These are phyloP conservation scores for Bathynomus jamesi DNA, from an alignment of 1,140 invertebrate species.

Conservation along the genomic window DNA sequence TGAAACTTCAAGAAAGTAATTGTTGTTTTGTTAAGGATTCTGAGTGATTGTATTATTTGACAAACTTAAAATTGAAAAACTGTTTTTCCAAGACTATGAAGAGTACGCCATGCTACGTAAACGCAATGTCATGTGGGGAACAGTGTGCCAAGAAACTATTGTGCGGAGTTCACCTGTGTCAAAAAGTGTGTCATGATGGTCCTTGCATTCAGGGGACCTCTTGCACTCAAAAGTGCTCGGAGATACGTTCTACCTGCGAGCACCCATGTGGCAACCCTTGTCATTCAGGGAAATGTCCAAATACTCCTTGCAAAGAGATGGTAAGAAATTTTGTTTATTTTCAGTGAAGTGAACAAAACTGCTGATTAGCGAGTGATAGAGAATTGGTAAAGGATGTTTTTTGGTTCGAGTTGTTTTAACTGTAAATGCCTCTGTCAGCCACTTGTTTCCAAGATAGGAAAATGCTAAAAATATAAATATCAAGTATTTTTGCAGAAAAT, in stretches of 20 bases:
- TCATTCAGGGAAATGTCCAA: slow-evolving; percentile 60
- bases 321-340: too few relatives aligned
- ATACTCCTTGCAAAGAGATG: slow-evolving; percentile 60
- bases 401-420: neutral
- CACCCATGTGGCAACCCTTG: slow-evolving; percentile 73
- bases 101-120: slow-evolving; percentile 80
- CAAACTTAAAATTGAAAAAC: neutral
- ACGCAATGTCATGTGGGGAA: slow-evolving; percentile 80
- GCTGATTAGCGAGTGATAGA: too few relatives aligned
- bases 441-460: neutral
- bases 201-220: slow-evolving; percentile 52
- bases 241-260: slow-evolving; percentile 58
- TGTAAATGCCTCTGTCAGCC: neutral
- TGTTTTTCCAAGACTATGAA: slow-evolving; percentile 43
- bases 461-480: neutral
- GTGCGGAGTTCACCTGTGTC: slow-evolving; percentile 72
- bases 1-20: too few relatives aligned
- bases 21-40: too few relatives aligned
- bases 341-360: too few relatives aligned
- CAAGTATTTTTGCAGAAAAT: neutral
- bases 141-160: slow-evolving; percentile 67
- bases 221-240: slow-evolving; percentile 73
- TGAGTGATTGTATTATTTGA: neutral
- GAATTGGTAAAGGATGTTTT: too few relatives aligned
- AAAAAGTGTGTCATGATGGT: slow-evolving; percentile 62